Percentiles rank a stretch among this genome's conserved stretches.
phyloP scores from a whole-genome alignment of 2,797 vertebrate species.

The Myioborus melanocephalus region DNA sequence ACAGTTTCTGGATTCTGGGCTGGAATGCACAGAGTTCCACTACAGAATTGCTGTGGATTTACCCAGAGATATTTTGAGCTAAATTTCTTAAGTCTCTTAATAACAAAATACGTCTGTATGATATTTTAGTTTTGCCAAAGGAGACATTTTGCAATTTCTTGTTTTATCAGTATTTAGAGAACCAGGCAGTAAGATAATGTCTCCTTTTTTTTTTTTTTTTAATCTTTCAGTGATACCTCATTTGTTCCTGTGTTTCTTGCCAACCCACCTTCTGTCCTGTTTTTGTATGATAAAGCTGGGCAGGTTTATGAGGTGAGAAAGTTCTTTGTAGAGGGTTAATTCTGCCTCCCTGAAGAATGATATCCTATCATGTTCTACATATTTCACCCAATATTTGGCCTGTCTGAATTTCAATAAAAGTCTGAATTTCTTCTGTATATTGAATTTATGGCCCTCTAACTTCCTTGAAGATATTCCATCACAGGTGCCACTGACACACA shows the following conservation, averaged over 20 bases:
- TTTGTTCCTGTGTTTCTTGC: constrained; percentile 83
- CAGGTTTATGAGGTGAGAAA: constrained; percentile 87
- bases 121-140: background rate
- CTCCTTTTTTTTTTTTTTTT: background rate
- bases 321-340: background rate
- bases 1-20: background rate
- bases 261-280: constrained; percentile 82
- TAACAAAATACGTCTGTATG: background rate
- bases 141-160: background rate
- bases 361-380: background rate
- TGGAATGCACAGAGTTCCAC: background rate
- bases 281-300: constrained; percentile 85
- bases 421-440: background rate
- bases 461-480: background rate
- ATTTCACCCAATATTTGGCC: background rate
- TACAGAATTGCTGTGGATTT: background rate
- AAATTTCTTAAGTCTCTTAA: background rate
- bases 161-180: background rate
- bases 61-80: background rate
- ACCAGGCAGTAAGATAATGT: background rate
- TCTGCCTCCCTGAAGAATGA: background rate
- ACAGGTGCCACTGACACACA: background rate
- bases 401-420: background rate
- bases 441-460: background rate
- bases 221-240: constrained; percentile 53